Evolutionary conservation across 1,140 invertebrate species (phyloP).

Genomic region (Helicorthomorpha holstii): DNA sequence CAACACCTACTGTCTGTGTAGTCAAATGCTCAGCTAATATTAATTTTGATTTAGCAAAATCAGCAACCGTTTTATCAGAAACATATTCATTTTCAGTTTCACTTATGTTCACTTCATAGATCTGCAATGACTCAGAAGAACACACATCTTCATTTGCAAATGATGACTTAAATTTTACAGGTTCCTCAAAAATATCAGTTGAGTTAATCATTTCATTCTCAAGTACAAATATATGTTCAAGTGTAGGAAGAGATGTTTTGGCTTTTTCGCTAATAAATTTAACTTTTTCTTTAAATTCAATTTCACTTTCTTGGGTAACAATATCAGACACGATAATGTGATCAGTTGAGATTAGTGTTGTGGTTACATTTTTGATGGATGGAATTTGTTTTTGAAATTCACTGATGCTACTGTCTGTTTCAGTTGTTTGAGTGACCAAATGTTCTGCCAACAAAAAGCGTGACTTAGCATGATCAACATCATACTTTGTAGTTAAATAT

Average conservation of each 20-base stretch:
- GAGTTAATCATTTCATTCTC: neutral
- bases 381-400: slow-evolving; percentile 5
- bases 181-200: slow-evolving; percentile 18
- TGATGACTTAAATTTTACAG: neutral
- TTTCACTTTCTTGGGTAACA: slow-evolving; percentile 16
- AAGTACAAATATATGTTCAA: slow-evolving; percentile 11
- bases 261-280: slow-evolving; percentile 18
- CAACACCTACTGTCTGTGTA: neutral
- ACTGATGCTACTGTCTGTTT: slow-evolving; percentile 11
- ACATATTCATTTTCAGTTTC: slow-evolving; percentile 24
- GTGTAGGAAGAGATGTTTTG: slow-evolving; percentile 18
- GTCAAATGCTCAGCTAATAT: neutral
- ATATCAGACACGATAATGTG: neutral
- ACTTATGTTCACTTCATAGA: slow-evolving; percentile 28
- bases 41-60: neutral
- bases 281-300: slow-evolving; percentile 17
- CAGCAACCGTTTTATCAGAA: neutral
- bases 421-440: slow-evolving; percentile 3
- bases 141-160: neutral
- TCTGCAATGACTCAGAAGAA: slow-evolving; percentile 23
- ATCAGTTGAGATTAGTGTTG: no score
- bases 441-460: slow-evolving; percentile 9
- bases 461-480: slow-evolving; percentile 7
- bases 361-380: no score
- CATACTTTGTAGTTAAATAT: slow-evolving; percentile 11